Conservation (phyloP, 2,797 vertebrate genomes). For the Alfaro cultratus region DNA sequence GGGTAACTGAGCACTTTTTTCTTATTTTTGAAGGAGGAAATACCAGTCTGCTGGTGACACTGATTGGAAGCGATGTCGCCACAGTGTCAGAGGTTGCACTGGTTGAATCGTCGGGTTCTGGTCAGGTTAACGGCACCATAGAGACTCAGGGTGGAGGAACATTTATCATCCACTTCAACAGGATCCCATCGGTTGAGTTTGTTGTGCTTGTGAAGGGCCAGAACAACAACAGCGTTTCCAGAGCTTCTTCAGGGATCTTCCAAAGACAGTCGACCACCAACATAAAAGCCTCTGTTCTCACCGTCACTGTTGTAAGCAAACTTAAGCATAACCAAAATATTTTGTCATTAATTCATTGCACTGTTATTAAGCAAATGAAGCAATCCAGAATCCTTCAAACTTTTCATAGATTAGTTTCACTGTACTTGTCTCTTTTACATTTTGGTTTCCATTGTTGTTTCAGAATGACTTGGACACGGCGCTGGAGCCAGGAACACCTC, state of each 20-base stretch:
- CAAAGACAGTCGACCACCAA: slow-evolving; percentile 65
- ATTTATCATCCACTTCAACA: slow-evolving; percentile 50
- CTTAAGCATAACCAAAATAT: neutral
- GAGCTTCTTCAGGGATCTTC: slow-evolving; percentile 34
- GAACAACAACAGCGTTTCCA: neutral
- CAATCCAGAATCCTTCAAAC: too few relatives aligned
- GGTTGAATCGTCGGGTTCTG: slow-evolving; percentile 41
- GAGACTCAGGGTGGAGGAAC: slow-evolving; percentile 22
- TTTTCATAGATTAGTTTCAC: too few relatives aligned
- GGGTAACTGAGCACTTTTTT: too few relatives aligned
- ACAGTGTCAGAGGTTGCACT: slow-evolving; percentile 61
- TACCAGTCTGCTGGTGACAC: slow-evolving; percentile 58
- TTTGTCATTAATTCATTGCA: neutral
- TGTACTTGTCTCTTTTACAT: neutral
- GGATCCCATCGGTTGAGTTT: slow-evolving; percentile 56
- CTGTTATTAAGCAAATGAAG: neutral
- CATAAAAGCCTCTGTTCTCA: slow-evolving; percentile 65
- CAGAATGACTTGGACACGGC: slow-evolving; percentile 46
- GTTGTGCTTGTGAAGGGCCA: slow-evolving; percentile 59
- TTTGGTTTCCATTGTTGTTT: neutral
- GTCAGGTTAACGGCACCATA: slow-evolving; percentile 37
- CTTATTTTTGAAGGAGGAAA: slow-evolving; percentile 48
- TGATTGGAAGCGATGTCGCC: slow-evolving; percentile 51
- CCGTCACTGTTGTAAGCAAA: slow-evolving; percentile 32
- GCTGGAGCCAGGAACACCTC: slow-evolving; percentile 48